Conservation (phyloP, 2,797 vertebrate species). For the Hydrolagus colliei region DNA sequence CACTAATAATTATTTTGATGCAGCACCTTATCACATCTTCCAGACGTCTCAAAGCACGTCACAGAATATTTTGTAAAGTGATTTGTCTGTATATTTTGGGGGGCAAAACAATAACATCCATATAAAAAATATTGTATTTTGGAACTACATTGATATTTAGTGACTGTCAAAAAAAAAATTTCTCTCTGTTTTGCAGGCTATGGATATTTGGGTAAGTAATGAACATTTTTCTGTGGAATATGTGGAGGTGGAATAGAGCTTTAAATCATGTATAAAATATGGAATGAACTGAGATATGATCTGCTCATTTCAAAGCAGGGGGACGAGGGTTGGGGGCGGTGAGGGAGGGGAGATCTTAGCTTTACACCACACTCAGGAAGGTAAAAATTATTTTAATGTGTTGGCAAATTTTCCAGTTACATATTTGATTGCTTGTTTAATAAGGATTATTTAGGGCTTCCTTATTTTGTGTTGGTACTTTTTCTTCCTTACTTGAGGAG, state of each 20-base stretch:
- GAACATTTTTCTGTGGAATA: background rate
- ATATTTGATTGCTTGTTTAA: background rate
- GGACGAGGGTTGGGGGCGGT: background rate
- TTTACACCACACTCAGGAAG: too few species aligned
- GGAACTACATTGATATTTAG: background rate
- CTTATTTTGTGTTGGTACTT: background rate
- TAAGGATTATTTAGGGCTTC: background rate
- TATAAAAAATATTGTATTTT: background rate
- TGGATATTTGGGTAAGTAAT: constrained; percentile 25
- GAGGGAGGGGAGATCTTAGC: background rate
- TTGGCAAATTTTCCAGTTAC: background rate
- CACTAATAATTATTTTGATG: too few species aligned
- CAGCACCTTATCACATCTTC: too few species aligned
- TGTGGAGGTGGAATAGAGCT: background rate
- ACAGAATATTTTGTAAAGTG: too few species aligned
- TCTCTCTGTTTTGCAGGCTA: background rate
- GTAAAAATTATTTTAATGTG: background rate
- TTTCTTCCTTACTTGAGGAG: too few species aligned
- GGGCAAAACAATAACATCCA: too few species aligned
- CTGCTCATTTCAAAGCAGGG: background rate
- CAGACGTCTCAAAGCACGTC: too few species aligned
- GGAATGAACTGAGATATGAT: background rate
- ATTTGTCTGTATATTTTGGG: too few species aligned
- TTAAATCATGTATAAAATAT: background rate
- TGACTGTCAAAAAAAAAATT: background rate